These are phyloP conservation scores for Pandemis corylana DNA, from an alignment of 2,888 invertebrate species.

Conservation along the genomic window DNA sequence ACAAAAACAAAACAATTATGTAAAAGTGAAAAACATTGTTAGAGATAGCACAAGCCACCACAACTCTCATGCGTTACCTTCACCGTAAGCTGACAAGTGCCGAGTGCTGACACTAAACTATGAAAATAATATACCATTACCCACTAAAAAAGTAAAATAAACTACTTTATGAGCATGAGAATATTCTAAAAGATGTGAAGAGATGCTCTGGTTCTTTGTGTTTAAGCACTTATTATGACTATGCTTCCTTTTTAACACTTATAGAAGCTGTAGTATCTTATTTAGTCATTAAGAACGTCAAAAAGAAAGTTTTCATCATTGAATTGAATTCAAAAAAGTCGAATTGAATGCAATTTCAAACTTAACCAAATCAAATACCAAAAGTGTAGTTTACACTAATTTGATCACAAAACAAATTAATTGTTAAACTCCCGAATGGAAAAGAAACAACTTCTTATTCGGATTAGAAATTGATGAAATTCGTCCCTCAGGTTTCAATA, in stretches of 20 bases:
- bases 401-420: neutral
- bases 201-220: constrained; percentile 57
- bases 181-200: constrained; percentile 49
- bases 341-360: neutral
- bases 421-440: neutral
- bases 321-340: no score
- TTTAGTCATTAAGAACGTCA: no score
- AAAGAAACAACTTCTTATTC: neutral
- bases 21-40: constrained; percentile 55
- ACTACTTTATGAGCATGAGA: constrained; percentile 58
- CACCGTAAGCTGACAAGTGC: constrained; percentile 76
- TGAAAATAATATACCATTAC: constrained; percentile 62
- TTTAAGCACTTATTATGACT: neutral
- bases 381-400: neutral
- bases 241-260: no score
- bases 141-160: constrained; percentile 52
- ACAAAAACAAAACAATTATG: constrained; percentile 42
- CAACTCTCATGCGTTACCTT: constrained; percentile 81
- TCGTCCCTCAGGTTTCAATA: neutral
- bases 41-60: constrained; percentile 65
- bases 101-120: constrained; percentile 69
- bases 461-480: no score
- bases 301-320: neutral
- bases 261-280: neutral
- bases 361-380: no score